Conservation (phyloP, 1,140 invertebrate species). For the Dendrolimus punctatus region DNA sequence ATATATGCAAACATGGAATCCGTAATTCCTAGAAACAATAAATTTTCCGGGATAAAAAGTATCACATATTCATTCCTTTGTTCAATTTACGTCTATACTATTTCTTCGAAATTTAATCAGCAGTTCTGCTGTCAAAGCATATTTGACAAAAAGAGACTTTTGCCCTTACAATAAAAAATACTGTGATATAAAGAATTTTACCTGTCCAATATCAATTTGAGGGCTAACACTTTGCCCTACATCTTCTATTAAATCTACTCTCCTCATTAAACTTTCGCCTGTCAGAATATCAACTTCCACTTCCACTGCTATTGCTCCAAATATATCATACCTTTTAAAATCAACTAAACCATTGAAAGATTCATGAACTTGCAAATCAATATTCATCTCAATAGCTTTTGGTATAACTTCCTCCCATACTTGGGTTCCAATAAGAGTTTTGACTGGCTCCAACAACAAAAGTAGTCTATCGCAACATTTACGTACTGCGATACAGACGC, state of each 20-base stretch:
- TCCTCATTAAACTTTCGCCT: constrained; percentile 74
- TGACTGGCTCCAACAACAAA: constrained; percentile 74
- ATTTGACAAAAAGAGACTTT: too few relatives aligned
- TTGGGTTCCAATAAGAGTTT: constrained; percentile 62
- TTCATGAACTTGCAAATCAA: constrained; percentile 69
- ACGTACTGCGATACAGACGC: constrained; percentile 15
- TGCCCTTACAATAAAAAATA: too few relatives aligned
- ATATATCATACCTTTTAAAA: constrained; percentile 70
- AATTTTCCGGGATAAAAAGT: too few relatives aligned
- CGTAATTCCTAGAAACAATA: too few relatives aligned
- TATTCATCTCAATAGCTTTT: constrained; percentile 61
- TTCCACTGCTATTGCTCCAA: constrained; percentile 74
- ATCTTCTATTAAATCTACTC: constrained; percentile 83
- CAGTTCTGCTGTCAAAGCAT: too few relatives aligned
- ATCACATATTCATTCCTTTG: too few relatives aligned
- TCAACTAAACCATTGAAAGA: constrained; percentile 26
- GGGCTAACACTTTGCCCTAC: constrained; percentile 82
- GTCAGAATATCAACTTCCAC: constrained; percentile 82
- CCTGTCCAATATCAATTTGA: constrained; percentile 86
- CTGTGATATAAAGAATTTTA: constrained; percentile 14
- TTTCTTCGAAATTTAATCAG: too few relatives aligned
- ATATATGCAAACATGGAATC: too few relatives aligned
- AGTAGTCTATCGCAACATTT: constrained; percentile 51
- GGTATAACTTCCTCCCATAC: constrained; percentile 75
- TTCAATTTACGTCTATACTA: too few relatives aligned